These are phyloP conservation scores for Clanis bilineata DNA, from an alignment of 2,888 invertebrate genomes.

Conservation along the genomic window DNA sequence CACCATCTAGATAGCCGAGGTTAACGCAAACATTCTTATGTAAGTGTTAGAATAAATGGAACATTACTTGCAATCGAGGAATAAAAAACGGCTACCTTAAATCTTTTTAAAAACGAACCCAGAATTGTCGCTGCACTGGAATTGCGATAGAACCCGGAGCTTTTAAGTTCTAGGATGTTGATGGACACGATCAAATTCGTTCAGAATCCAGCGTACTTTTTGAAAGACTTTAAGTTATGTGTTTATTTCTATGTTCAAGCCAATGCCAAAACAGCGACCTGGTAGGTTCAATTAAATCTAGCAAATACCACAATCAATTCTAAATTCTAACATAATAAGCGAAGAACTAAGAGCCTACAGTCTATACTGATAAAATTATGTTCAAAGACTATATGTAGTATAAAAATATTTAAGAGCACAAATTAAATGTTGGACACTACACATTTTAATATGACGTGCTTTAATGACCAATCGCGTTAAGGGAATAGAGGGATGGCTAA, in stretches of 20 bases:
- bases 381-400: no score
- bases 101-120: not conserved
- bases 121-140: not conserved
- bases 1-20: conserved; percentile 6
- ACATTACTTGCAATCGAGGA: not conserved
- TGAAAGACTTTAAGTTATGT: not conserved
- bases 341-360: no score
- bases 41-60: not conserved
- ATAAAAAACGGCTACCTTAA: not conserved
- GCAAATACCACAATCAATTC: no score
- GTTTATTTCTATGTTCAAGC: no score
- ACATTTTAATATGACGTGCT: conserved; percentile 5
- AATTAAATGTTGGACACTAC: not conserved
- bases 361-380: no score
- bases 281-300: no score
- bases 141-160: not conserved
- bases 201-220: not conserved
- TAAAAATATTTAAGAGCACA: not conserved
- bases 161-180: not conserved
- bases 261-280: no score
- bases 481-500: conserved; percentile 26
- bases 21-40: conserved; percentile 8
- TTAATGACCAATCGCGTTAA: not conserved
- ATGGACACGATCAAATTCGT: not conserved
- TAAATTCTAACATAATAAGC: no score